These are phyloP conservation scores for Nymphalis c-album DNA, from an alignment of 2,888 invertebrate genomes.

Conservation along the genomic window DNA sequence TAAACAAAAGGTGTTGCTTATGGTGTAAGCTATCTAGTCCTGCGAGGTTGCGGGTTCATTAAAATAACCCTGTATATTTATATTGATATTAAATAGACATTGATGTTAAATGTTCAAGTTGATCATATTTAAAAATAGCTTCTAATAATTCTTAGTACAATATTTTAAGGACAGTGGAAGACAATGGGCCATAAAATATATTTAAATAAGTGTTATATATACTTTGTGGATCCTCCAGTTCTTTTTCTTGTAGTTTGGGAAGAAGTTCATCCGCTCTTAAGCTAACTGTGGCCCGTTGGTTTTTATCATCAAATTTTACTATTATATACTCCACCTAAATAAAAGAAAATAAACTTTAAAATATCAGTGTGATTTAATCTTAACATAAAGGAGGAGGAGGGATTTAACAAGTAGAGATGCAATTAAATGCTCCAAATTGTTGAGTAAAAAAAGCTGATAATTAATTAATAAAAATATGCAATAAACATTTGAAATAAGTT, in stretches of 20 bases:
- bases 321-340: constrained; percentile 94
- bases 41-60: too few species aligned
- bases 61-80: too few species aligned
- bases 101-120: too few species aligned
- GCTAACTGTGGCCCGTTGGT: constrained; percentile 90
- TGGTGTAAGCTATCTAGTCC: too few species aligned
- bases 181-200: not conserved
- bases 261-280: constrained; percentile 92
- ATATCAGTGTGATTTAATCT: not conserved
- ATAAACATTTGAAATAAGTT: too few species aligned
- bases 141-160: too few species aligned
- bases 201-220: constrained; percentile 52
- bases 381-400: too few species aligned
- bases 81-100: too few species aligned
- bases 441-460: not conserved
- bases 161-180: not conserved
- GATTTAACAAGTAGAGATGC: not conserved
- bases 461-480: too few species aligned
- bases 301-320: constrained; percentile 95
- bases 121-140: too few species aligned
- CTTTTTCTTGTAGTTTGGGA: constrained; percentile 89
- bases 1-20: too few species aligned
- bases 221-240: constrained; percentile 88
- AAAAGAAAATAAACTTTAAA: constrained; percentile 21
- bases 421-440: not conserved